These are phyloP conservation scores for Lasioglossum oenotherae DNA, from an alignment of 2,888 invertebrate genomes.

Conservation along the genomic window DNA sequence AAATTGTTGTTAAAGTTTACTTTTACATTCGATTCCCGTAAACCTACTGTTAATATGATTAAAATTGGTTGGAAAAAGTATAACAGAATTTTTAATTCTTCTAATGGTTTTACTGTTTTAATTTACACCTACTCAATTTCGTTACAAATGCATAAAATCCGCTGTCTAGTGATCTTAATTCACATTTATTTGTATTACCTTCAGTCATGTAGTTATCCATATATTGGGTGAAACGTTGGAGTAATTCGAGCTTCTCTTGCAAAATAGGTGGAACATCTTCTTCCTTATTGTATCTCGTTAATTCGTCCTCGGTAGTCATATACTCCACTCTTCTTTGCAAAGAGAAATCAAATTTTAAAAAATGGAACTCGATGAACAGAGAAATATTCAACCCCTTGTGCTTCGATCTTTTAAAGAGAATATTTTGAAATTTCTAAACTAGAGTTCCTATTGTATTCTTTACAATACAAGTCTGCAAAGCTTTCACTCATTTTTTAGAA, in stretches of 20 bases:
- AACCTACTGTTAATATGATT: too few relatives aligned
- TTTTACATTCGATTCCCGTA: too few relatives aligned
- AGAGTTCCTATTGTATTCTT: neutral
- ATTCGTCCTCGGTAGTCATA: conserved; percentile 79
- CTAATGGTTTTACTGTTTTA: too few relatives aligned
- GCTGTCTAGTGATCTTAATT: neutral
- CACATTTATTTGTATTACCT: conserved; percentile 62
- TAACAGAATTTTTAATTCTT: too few relatives aligned
- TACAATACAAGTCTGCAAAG: neutral
- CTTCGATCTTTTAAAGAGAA: neutral
- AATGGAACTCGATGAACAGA: neutral
- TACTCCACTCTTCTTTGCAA: conserved; percentile 79
- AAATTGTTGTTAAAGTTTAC: too few relatives aligned
- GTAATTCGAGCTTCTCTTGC: conserved; percentile 86
- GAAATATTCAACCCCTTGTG: conserved; percentile 17
- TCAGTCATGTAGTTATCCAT: conserved; percentile 88
- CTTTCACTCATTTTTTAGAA: neutral
- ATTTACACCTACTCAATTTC: too few relatives aligned
- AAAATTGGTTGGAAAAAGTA: too few relatives aligned
- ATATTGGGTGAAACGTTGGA: conserved; percentile 88
- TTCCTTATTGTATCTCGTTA: conserved; percentile 81
- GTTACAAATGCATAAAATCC: too few relatives aligned
- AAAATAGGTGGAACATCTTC: conserved; percentile 85
- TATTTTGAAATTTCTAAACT: neutral
- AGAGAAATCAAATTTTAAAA: conserved; percentile 9